Conservation (phyloP, 2,888 invertebrate species). For the Sarcophaga carnaria region DNA sequence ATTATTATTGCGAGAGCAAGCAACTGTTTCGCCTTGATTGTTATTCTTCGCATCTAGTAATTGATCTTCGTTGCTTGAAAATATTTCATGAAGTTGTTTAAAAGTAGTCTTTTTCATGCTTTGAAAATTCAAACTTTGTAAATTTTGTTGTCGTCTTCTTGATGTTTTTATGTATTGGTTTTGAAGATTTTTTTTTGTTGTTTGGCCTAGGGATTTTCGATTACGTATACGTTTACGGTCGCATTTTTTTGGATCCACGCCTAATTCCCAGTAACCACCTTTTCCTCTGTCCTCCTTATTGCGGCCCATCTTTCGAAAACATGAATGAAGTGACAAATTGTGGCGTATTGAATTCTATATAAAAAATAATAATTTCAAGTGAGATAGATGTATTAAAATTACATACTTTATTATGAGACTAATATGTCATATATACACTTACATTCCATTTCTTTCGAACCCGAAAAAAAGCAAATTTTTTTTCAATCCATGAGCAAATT, state of each 20-base stretch:
- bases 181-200: constrained; percentile 42
- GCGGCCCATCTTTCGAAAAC: constrained; percentile 80
- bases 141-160: constrained; percentile 24
- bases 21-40: no score
- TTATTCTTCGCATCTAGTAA: constrained; percentile 47
- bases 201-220: constrained; percentile 61
- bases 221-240: constrained; percentile 80
- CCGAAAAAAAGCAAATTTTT: constrained; percentile 80
- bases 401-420: no score
- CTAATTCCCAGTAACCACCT: constrained; percentile 81
- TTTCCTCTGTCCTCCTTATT: constrained; percentile 81
- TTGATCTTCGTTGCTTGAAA: constrained; percentile 56
- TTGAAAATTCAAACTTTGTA: neutral
- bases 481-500: constrained; percentile 81
- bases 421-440: constrained; percentile 68
- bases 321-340: constrained; percentile 80
- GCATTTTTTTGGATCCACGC: constrained; percentile 80
- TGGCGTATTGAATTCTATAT: constrained; percentile 81
- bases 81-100: neutral
- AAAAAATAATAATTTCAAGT: neutral
- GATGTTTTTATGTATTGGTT: constrained; percentile 33
- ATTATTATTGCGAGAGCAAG: no score
- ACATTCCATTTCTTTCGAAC: constrained; percentile 82
- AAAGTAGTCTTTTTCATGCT: constrained; percentile 14
- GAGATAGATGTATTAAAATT: no score